Evolutionary conservation across 1,140 invertebrate species (phyloP).

Genomic region (Neodiprion pinetum): DNA sequence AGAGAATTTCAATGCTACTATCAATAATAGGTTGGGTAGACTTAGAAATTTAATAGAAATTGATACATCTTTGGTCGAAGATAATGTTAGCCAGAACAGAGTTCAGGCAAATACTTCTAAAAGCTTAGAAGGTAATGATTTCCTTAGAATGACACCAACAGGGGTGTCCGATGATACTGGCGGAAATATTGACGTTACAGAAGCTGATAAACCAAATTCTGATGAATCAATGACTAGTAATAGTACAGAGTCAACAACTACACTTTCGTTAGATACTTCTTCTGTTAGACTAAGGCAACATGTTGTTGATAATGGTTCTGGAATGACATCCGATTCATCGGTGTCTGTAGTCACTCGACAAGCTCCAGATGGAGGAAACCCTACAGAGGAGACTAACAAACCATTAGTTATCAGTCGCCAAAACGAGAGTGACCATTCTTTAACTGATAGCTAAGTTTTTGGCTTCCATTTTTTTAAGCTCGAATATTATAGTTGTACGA

Average conservation of each 20-base stretch:
- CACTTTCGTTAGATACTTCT: conserved; percentile 36
- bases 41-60: conserved; percentile 36
- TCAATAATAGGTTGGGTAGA: conserved; percentile 39
- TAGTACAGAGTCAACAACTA: conserved; percentile 41
- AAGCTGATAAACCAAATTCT: conserved; percentile 38
- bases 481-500: background rate
- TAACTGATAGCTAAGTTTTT: background rate
- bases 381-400: conserved; percentile 45
- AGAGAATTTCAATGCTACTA: conserved; percentile 41
- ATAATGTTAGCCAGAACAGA: conserved; percentile 22
- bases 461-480: background rate
- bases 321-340: conserved; percentile 42
- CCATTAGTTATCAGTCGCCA: background rate
- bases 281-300: conserved; percentile 32
- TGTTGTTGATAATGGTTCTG: conserved; percentile 33
- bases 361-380: conserved; percentile 57
- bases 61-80: conserved; percentile 10
- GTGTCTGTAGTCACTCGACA: conserved; percentile 50
- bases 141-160: conserved; percentile 38
- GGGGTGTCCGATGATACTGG: conserved; percentile 43
- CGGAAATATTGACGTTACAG: conserved; percentile 40
- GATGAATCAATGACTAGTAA: conserved; percentile 40
- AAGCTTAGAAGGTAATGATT: conserved; percentile 27
- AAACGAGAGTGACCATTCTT: background rate
- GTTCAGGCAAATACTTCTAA: conserved; percentile 17